Base-by-base conservation (phyloP, 1,140 invertebrate species). In the Caenorhabditis latens region DNA sequence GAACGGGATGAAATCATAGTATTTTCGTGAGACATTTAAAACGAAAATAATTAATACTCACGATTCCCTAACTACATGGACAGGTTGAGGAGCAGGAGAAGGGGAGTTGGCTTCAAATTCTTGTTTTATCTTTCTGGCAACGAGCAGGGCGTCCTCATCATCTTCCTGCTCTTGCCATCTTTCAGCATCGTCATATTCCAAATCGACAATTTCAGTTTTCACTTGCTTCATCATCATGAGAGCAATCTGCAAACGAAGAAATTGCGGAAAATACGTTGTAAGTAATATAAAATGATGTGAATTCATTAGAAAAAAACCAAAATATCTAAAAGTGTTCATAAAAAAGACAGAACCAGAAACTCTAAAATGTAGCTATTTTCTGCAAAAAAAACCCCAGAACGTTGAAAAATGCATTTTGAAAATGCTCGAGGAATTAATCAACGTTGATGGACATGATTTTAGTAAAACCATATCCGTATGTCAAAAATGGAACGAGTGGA, bases 101-200 rank as follows among this genome's bases (percentile, higher is more conserved):
- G 71, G 71, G 14, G 71, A 50, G n/a, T 79, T 50, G 9, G 43
- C 71, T 79, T 79, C 71, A 14, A 79, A 79, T 32, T 79, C 71
- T 50, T 79, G 71, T 50, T 79, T 79, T 32, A 79, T 79, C 50
- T 79, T 79, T 79, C 71, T 46, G 21, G 71, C 71, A 24, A 79
- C 46, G 46, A 79, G 21, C 7, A 79, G 71, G 50, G 71, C 71
- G 53, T 79, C 71, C 14, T 79, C 71, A 21, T 79, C 71, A 0
- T 79, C 71, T 19, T 79, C 71, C 24, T 79, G 71, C 46, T 79
- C 71, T 79, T n/a, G 7, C 71, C 71, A 79, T n/a, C 24, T 50
- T 79, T 79, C 71, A 24, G 71, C 46, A 13, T 79, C 71, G 4
- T 79, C 71, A 40, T 79, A 79, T 42, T 79, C 71, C n/a, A 79